phyloP scores from a whole-genome alignment of 2,113 vertebrate species.

The Serinus canaria region DNA sequence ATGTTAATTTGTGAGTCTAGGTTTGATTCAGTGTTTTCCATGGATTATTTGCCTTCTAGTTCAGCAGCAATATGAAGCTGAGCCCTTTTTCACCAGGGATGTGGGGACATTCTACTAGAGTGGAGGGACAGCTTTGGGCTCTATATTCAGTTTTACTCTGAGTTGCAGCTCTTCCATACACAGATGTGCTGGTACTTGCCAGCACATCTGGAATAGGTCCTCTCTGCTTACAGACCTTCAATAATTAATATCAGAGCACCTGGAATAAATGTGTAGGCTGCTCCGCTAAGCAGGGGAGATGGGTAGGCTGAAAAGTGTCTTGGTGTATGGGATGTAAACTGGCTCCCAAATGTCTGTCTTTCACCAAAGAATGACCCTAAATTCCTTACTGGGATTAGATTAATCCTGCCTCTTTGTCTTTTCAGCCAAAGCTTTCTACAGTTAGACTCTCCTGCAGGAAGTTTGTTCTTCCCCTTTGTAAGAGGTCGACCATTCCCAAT shows the following conservation, averaged over 20 bases:
- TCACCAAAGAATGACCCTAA: background rate
- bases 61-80: background rate
- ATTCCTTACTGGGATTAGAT: background rate
- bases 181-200: background rate
- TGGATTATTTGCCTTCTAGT: background rate
- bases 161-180: background rate
- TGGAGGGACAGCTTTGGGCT: background rate
- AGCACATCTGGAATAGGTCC: background rate
- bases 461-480: background rate
- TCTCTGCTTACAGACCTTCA: background rate
- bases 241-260: background rate
- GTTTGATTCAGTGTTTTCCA: background rate
- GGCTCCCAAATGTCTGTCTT: background rate
- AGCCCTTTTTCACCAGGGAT: background rate
- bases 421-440: background rate
- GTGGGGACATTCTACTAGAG: background rate
- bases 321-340: background rate
- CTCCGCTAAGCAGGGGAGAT: background rate
- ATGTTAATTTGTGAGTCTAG: slow-evolving; percentile 30
- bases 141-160: background rate
- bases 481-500: background rate
- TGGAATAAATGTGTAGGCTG: background rate
- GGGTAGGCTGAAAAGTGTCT: fast-evolving
- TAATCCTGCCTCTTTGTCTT: background rate
- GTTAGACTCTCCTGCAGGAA: background rate